Percentiles rank a stretch among this genome's conserved stretches.
Evolutionary conservation across 2,888 invertebrate species (phyloP).

Genomic region (Melitaea athalia): DNA sequence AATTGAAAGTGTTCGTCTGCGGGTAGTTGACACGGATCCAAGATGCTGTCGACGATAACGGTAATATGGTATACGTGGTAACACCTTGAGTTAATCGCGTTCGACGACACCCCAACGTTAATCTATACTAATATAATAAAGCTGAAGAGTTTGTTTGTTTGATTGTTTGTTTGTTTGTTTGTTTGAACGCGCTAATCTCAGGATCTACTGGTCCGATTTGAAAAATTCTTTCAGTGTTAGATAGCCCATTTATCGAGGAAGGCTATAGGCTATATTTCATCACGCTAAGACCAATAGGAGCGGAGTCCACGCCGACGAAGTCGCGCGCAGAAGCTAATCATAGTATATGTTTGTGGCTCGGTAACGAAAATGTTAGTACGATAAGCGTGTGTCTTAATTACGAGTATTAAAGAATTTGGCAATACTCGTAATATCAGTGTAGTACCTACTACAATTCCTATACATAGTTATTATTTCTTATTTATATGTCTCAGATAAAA

Average conservation of each 20-base stretch:
- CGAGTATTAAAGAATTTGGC: conserved; percentile 64
- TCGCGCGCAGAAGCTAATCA: too few species aligned
- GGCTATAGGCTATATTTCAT: too few species aligned
- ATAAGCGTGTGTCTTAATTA: conserved; percentile 61
- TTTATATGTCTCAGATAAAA: conserved; percentile 31
- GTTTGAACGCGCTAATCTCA: too few species aligned
- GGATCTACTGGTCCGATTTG: too few species aligned
- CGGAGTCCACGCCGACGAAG: too few species aligned
- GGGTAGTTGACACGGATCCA: conserved; percentile 74
- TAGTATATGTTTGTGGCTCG: conserved; percentile 38
- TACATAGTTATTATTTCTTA: background rate
- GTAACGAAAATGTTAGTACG: conserved; percentile 49
- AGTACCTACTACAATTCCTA: conserved; percentile 40
- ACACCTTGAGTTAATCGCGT: conserved; percentile 55
- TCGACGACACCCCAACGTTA: conserved; percentile 61
- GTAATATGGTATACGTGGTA: conserved; percentile 66
- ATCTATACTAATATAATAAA: too few species aligned
- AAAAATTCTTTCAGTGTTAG: too few species aligned
- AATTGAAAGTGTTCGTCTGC: conserved; percentile 68
- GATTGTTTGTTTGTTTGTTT: too few species aligned
- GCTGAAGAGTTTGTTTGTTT: too few species aligned
- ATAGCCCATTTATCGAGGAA: too few species aligned
- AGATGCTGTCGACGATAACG: conserved; percentile 78
- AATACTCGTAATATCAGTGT: conserved; percentile 46
- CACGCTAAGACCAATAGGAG: too few species aligned